phyloP scores from a whole-genome alignment of 2,888 invertebrate species.

The Xylota sylvarum region DNA sequence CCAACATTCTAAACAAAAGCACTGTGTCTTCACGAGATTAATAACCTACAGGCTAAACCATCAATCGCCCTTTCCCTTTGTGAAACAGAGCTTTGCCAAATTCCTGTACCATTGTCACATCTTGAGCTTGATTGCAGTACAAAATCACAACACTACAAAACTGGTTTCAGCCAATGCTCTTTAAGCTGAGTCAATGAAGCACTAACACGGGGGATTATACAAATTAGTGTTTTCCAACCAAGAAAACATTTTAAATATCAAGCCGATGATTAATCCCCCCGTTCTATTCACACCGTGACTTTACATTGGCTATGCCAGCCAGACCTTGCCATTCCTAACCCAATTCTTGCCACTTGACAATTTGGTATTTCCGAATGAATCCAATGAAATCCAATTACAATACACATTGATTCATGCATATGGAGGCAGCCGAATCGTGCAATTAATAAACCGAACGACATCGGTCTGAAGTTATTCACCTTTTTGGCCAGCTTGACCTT shows the following conservation, averaged over 20 bases:
- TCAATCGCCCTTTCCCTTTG: constrained; percentile 12
- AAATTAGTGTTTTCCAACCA: constrained; percentile 22
- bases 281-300: constrained; percentile 29
- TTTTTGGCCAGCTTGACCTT: constrained; percentile 25
- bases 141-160: not conserved
- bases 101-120: constrained; percentile 6
- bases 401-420: constrained; percentile 4
- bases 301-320: constrained; percentile 18
- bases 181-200: constrained; percentile 38
- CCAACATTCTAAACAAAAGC: constrained; percentile 5
- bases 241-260: not conserved
- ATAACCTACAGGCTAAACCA: not conserved
- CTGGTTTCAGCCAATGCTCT: constrained; percentile 18
- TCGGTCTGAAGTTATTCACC: constrained; percentile 33
- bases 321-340: constrained; percentile 53
- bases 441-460: constrained; percentile 14
- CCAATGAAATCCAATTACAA: constrained; percentile 43
- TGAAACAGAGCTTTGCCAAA: not conserved
- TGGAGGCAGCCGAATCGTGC: not conserved
- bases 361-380: constrained; percentile 54
- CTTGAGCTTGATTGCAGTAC: not conserved
- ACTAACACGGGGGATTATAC: constrained; percentile 21
- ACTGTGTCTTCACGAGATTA: not conserved
- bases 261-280: constrained; percentile 29
- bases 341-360: constrained; percentile 42